Percentiles rank a stretch among this genome's conserved stretches.
Evolutionary conservation across 2,888 invertebrate genomes (phyloP).

Genomic region (Spialia ferax): DNA sequence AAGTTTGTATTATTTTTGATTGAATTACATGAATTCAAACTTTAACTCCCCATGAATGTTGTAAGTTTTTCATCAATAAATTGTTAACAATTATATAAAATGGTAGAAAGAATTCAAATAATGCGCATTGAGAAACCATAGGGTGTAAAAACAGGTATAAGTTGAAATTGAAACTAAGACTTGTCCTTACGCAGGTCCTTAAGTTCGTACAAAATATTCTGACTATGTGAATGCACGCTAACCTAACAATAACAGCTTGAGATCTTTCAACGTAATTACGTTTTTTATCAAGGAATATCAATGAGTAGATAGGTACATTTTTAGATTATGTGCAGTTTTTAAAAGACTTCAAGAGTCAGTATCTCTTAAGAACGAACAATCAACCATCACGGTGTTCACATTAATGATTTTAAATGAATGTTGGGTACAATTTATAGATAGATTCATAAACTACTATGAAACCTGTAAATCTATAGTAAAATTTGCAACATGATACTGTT

Average conservation of each 20-base stretch:
- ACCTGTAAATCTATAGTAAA: not conserved
- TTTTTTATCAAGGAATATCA: no score
- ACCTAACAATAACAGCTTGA: not conserved
- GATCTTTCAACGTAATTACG: not conserved
- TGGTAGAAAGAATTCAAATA: not conserved
- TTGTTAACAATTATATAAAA: no score
- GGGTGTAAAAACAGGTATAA: not conserved
- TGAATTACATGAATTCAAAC: not conserved
- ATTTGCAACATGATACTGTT: not conserved
- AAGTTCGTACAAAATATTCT: not conserved
- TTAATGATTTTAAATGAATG: conserved; percentile 10
- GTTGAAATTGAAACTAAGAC: not conserved
- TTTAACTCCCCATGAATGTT: not conserved
- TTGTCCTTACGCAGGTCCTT: not conserved
- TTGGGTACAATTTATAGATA: conserved; percentile 18
- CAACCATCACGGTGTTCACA: not conserved
- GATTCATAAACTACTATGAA: not conserved
- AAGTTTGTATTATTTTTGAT: conserved; percentile 2
- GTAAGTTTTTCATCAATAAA: no score
- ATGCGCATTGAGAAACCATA: not conserved
- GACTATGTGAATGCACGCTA: not conserved
- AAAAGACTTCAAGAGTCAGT: not conserved
- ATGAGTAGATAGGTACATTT: not conserved
- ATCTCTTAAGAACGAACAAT: not conserved
- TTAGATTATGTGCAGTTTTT: not conserved